Conservation (phyloP, 2,888 invertebrate species). For the Callyntrura guangdongensis region DNA sequence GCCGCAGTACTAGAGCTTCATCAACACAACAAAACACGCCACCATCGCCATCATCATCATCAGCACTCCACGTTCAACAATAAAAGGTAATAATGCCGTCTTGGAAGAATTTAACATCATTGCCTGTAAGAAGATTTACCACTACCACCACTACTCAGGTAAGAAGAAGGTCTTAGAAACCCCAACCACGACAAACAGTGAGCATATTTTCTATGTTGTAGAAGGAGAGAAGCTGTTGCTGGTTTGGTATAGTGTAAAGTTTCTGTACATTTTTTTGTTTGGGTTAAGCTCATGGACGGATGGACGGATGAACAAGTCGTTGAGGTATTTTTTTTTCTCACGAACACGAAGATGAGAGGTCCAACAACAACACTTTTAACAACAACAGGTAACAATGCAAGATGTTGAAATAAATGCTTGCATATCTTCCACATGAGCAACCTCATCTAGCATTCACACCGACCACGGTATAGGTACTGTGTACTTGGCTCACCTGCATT, state of each 20-base stretch:
- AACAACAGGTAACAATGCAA: conserved; percentile 66
- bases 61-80: conserved; percentile 62
- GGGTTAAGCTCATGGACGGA: conserved; percentile 73
- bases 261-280: conserved; percentile 45
- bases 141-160: conserved; percentile 49
- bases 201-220: conserved; percentile 39
- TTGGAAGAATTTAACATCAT: conserved; percentile 65
- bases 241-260: neutral
- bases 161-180: conserved; percentile 54
- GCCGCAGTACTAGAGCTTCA: conserved; percentile 57
- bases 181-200: conserved; percentile 28
- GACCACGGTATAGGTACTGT: conserved; percentile 4
- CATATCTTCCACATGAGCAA: conserved; percentile 20
- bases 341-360: conserved; percentile 67
- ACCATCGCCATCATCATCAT: conserved; percentile 37
- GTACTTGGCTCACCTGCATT: neutral
- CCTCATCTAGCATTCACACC: conserved; percentile 3
- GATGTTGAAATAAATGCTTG: conserved; percentile 23
- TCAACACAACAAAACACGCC: conserved; percentile 50
- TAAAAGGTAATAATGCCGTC: conserved; percentile 70
- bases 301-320: conserved; percentile 67
- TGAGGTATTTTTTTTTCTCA: conserved; percentile 74
- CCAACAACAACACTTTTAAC: conserved; percentile 57
- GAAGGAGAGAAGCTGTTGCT: conserved; percentile 22
- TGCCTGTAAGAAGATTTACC: conserved; percentile 34